These are phyloP conservation scores for Actinemys pallida DNA, from an alignment of 2,113 vertebrate genomes.

Conservation along the genomic window DNA sequence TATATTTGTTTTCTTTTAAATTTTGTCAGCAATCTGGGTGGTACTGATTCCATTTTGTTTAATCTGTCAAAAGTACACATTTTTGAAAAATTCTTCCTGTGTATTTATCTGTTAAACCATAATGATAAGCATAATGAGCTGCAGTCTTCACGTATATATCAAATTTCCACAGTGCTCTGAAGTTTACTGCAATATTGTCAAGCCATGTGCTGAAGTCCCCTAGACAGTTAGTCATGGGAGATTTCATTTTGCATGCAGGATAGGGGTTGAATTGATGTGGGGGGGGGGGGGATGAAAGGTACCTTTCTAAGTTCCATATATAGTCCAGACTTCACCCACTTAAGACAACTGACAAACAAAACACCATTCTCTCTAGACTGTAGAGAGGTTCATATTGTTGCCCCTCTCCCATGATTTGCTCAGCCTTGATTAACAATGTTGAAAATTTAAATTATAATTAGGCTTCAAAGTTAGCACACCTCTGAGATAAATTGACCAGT, in stretches of 20 bases:
- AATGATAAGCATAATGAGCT: background rate
- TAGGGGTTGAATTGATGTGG: background rate
- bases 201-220: background rate
- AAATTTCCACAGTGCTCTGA: constrained; percentile 1
- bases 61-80: background rate
- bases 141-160: background rate
- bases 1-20: background rate
- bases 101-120: background rate
- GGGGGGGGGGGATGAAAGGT: background rate
- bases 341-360: background rate
- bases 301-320: background rate
- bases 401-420: constrained; percentile 12
- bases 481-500: background rate
- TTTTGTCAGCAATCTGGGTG: background rate
- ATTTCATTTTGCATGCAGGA: background rate
- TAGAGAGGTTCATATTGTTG: background rate
- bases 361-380: background rate
- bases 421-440: background rate
- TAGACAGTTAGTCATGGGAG: constrained; percentile 19
- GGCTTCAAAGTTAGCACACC: background rate
- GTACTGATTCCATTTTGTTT: constrained; percentile 17
- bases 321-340: background rate
- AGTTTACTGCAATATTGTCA: constrained; percentile 1
- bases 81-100: background rate
- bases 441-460: background rate